A percentile compares a stretch with the other conserved stretches of the same genome.
Evolutionary conservation across 1,140 invertebrate species (phyloP).

Genomic region (Pseudomyrmex concolor): DNA sequence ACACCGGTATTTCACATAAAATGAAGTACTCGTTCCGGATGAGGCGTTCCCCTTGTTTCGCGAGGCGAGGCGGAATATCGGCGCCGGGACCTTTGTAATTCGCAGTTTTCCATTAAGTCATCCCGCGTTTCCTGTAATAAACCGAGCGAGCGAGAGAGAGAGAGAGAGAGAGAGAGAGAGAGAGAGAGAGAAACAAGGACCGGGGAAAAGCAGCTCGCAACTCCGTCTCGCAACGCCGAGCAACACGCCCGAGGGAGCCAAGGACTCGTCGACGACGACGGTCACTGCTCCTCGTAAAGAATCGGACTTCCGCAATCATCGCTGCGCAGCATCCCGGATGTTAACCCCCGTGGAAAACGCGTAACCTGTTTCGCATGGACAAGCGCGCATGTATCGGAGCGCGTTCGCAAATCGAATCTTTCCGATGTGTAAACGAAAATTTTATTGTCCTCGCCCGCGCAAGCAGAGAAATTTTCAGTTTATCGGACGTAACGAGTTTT

Average conservation of each 20-base stretch:
- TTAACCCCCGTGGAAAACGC: slow-evolving; percentile 50
- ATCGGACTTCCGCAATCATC: slow-evolving; percentile 55
- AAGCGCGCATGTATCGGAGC: background rate
- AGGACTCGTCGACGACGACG: slow-evolving; percentile 21
- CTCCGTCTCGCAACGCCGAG: slow-evolving; percentile 23
- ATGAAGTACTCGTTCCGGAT: slow-evolving; percentile 51
- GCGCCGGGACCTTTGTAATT: slow-evolving; percentile 56
- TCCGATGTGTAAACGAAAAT: slow-evolving; percentile 17
- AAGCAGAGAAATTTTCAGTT: slow-evolving; percentile 15
- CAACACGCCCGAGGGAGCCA: slow-evolving; percentile 40
- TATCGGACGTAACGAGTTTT: too few species aligned
- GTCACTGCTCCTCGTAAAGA: slow-evolving; percentile 1
- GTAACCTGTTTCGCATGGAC: slow-evolving; percentile 30
- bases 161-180: too few species aligned
- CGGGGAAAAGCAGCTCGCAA: background rate
- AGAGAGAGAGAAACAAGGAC: background rate
- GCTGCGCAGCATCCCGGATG: background rate
- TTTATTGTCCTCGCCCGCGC: background rate
- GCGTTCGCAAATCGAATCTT: slow-evolving; percentile 44
- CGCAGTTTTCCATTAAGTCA: slow-evolving; percentile 62
- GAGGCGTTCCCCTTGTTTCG: slow-evolving; percentile 27
- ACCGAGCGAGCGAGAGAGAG: background rate
- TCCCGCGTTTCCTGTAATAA: slow-evolving; percentile 39
- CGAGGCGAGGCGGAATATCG: slow-evolving; percentile 32
- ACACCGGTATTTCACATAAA: slow-evolving; percentile 54